Evolutionary conservation across 2,888 invertebrate species (phyloP).

Genomic region (Malacosoma neustria): DNA sequence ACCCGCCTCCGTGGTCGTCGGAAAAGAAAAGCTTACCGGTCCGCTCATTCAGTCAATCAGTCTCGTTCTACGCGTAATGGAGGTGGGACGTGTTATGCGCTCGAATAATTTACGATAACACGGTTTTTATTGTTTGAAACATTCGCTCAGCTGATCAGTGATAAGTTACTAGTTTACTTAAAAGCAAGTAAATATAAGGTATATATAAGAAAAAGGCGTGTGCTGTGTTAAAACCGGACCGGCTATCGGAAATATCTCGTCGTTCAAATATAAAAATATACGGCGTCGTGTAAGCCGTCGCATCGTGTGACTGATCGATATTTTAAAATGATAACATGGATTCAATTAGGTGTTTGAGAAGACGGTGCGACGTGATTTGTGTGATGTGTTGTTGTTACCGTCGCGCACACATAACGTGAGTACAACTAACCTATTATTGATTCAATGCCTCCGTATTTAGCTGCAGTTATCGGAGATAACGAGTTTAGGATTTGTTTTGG

Average conservation of each 20-base stretch:
- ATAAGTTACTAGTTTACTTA: slow-evolving; percentile 25
- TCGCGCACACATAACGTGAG: slow-evolving; percentile 2
- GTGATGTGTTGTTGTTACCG: slow-evolving; percentile 23
- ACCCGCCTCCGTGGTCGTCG: slow-evolving; percentile 15
- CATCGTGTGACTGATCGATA: slow-evolving; percentile 72
- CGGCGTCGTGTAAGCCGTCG: slow-evolving; percentile 56
- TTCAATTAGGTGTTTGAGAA: slow-evolving; percentile 64
- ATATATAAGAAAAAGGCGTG: slow-evolving; percentile 8
- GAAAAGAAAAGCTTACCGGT: slow-evolving; percentile 25
- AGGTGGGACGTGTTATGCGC: slow-evolving; percentile 17
- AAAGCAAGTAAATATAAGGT: slow-evolving; percentile 13
- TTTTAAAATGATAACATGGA: slow-evolving; percentile 72
- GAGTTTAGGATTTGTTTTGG: slow-evolving; percentile 53
- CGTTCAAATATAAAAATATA: slow-evolving; percentile 67
- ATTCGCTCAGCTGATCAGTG: slow-evolving; percentile 66
- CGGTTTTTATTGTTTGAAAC: slow-evolving; percentile 61
- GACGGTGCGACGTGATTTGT: slow-evolving; percentile 48
- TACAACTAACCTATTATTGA: slow-evolving; percentile 45
- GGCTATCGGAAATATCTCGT: slow-evolving; percentile 52
- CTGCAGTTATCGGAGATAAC: slow-evolving; percentile 41
- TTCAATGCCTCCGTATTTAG: slow-evolving; percentile 49
- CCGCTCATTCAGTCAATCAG: slow-evolving; percentile 55
- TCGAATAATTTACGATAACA: slow-evolving; percentile 31
- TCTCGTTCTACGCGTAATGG: slow-evolving; percentile 44
- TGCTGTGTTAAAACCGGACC: slow-evolving; percentile 28